phyloP scores from a whole-genome alignment of 2,113 vertebrate species.

The Rhabdomys dilectus region DNA sequence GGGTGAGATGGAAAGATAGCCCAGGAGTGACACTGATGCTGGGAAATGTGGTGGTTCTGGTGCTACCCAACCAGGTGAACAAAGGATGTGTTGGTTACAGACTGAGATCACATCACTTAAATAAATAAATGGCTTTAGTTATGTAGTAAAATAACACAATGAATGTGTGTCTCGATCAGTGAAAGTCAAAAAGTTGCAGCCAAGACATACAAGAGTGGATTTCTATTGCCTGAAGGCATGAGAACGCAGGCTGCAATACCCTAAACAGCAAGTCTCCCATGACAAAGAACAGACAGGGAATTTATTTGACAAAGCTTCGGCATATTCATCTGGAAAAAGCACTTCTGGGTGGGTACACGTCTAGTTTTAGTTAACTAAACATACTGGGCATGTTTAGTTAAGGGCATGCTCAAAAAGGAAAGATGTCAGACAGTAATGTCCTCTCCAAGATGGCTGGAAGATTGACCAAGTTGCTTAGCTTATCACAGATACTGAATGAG shows the following conservation, averaged over 20 bases:
- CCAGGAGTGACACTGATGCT: not conserved
- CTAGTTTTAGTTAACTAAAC: not conserved
- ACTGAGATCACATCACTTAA: not conserved
- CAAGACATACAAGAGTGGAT: not conserved
- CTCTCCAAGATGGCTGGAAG: not conserved
- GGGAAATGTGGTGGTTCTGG: not conserved
- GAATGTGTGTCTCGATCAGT: not conserved
- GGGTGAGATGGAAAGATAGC: not conserved
- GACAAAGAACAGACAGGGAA: not conserved
- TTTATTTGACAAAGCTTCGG: not conserved
- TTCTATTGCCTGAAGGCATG: not conserved
- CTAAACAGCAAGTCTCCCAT: not conserved
- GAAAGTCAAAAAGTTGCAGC: not conserved
- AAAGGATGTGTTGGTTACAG: not conserved
- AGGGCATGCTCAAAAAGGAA: not conserved
- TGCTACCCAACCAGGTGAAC: not conserved
- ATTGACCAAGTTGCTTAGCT: too few species aligned
- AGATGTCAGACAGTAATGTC: not conserved
- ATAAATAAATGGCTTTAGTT: not conserved
- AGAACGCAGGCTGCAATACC: not conserved
- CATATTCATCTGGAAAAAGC: not conserved
- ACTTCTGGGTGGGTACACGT: not conserved
- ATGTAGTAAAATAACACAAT: not conserved
- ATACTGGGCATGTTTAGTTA: not conserved
- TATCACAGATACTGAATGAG: not conserved